These are phyloP conservation scores for Egretta garzetta DNA, from an alignment of 2,113 vertebrate species.

Conservation along the genomic window DNA sequence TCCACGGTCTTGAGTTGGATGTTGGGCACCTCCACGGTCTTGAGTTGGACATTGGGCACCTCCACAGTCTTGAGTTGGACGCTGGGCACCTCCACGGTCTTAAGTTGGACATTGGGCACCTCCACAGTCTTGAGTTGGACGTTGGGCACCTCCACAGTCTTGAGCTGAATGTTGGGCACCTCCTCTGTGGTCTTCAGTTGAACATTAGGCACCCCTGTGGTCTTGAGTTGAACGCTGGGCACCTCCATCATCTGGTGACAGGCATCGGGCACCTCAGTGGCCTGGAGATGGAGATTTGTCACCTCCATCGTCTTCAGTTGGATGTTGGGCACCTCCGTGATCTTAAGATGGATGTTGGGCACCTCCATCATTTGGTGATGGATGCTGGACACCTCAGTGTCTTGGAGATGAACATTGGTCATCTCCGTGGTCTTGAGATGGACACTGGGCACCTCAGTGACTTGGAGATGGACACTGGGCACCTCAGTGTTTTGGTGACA, in stretches of 20 bases:
- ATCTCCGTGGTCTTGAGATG: neutral
- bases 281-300: neutral
- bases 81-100: neutral
- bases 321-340: neutral
- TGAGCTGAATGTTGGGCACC: neutral
- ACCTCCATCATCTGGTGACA: neutral
- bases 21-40: no score
- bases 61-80: no score
- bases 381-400: neutral
- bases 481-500: no score
- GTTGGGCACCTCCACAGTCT: neutral
- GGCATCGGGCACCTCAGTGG: neutral
- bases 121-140: neutral
- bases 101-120: neutral
- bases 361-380: neutral
- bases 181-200: neutral
- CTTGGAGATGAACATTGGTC: neutral
- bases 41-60: no score
- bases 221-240: neutral
- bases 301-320: neutral
- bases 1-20: no score
- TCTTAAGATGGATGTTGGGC: neutral
- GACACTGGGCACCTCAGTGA: neutral
- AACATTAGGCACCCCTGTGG: neutral
- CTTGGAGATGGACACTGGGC: slow-evolving; percentile 36